Percentiles rank a stretch among this genome's conserved stretches.
Conservation (phyloP, 2,888 invertebrate species). For the Drosophila peninsularis region DNA sequence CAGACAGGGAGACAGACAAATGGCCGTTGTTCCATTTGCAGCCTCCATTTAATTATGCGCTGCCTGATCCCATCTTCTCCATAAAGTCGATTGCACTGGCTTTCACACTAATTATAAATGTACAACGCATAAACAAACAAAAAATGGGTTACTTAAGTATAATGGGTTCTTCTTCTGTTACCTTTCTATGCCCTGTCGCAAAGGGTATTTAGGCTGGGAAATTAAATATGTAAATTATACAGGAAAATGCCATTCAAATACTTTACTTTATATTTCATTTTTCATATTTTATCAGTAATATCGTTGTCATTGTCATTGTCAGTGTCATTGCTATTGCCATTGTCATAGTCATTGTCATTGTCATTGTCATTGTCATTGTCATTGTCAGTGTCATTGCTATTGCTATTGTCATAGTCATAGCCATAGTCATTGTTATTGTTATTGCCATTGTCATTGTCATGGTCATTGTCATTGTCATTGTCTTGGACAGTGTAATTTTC, state of each 20-base stretch:
- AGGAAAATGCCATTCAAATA: background rate
- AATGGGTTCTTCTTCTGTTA: constrained; percentile 5
- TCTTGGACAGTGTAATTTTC: background rate
- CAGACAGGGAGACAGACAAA: constrained; percentile 26
- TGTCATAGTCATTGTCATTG: background rate
- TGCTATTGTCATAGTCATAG: background rate
- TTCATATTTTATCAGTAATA: no score
- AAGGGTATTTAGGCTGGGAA: background rate
- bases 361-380: background rate
- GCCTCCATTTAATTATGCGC: constrained; percentile 46
- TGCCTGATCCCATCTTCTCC: constrained; percentile 1
- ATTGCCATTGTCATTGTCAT: background rate
- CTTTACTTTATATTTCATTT: no score
- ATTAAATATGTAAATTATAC: no score
- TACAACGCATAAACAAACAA: constrained; percentile 61
- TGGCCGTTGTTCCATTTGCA: constrained; percentile 18
- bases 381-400: background rate
- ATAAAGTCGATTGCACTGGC: constrained; percentile 38
- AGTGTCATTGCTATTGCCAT: no score
- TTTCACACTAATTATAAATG: constrained; percentile 68
- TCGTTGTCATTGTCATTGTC: no score
- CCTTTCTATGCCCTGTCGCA: background rate
- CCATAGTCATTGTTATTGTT: background rate
- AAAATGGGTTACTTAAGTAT: constrained; percentile 34
- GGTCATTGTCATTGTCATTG: background rate